Percentiles rank a stretch among this genome's conserved stretches.
Evolutionary conservation across 30 jellyfish, hydroid and myxozoan genomes (phyloP).

Genomic region (Pseudorhiza aurosa): DNA sequence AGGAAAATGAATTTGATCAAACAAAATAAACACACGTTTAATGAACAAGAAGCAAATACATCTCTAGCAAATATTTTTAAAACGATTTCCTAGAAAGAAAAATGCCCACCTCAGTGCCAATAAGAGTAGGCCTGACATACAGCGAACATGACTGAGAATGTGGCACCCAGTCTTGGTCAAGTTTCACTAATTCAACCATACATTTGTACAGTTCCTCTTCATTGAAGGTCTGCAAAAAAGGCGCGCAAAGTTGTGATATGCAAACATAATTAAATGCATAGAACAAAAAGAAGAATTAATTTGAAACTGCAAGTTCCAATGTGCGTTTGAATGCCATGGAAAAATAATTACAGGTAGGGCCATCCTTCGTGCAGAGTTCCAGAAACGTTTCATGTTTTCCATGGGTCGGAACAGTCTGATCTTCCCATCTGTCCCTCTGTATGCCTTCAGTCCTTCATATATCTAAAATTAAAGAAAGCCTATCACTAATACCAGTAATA

Average conservation of each 20-base stretch:
- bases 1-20: too few relatives aligned
- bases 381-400: constrained; percentile 80
- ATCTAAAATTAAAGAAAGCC: too few relatives aligned
- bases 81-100: too few relatives aligned
- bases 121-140: constrained; percentile 85
- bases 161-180: constrained; percentile 96
- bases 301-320: too few relatives aligned
- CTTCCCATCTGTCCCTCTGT: constrained; percentile 79
- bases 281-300: too few relatives aligned
- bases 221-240: constrained; percentile 69
- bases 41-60: too few relatives aligned
- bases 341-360: constrained; percentile 89
- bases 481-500: too few relatives aligned
- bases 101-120: constrained; percentile 86
- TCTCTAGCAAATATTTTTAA: too few relatives aligned
- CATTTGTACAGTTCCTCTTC: constrained; percentile 84
- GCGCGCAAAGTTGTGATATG: background rate
- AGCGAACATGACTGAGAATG: constrained; percentile 79
- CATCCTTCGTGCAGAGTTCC: constrained; percentile 80
- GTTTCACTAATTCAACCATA: constrained; percentile 67
- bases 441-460: constrained; percentile 92
- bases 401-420: constrained; percentile 82
- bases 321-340: too few relatives aligned
- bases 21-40: too few relatives aligned
- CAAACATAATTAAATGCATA: too few relatives aligned